Evolutionary conservation across 2,888 invertebrate genomes (phyloP).

Genomic region (Aquatica leii): DNA sequence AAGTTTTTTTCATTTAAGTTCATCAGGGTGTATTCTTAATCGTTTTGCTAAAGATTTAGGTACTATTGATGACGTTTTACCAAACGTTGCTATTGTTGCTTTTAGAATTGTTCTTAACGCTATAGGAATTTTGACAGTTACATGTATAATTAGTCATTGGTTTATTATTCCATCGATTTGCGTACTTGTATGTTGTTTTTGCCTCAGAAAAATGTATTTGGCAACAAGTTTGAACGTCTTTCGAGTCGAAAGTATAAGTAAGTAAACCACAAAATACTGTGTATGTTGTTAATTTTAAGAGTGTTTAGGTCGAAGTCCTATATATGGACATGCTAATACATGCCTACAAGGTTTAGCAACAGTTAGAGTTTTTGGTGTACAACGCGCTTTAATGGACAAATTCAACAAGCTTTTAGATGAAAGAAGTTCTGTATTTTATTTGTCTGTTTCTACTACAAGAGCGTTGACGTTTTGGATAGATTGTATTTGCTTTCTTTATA

Average conservation of each 20-base stretch:
- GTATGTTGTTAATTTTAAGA: slow-evolving; percentile 53
- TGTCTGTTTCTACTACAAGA: neutral
- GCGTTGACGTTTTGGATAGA: neutral
- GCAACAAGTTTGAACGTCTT: slow-evolving; percentile 75
- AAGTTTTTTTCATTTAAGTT: too few species aligned
- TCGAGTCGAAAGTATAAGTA: slow-evolving; percentile 65
- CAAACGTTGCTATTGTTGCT: slow-evolving; percentile 64
- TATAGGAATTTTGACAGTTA: neutral
- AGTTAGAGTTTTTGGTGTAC: slow-evolving; percentile 79
- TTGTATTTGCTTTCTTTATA: neutral
- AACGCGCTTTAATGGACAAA: slow-evolving; percentile 71
- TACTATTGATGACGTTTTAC: slow-evolving; percentile 68
- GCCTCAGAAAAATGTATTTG: slow-evolving; percentile 72
- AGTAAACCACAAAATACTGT: too few species aligned
- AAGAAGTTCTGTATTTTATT: neutral
- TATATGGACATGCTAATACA: slow-evolving; percentile 86
- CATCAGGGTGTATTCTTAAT: too few species aligned
- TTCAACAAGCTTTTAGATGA: slow-evolving; percentile 70
- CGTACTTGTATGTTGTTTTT: slow-evolving; percentile 70
- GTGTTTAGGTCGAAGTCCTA: slow-evolving; percentile 63
- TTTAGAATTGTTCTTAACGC: slow-evolving; percentile 46
- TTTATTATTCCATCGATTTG: slow-evolving; percentile 67
- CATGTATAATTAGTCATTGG: neutral
- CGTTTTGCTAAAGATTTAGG: too few species aligned
- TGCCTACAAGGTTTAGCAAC: slow-evolving; percentile 84